Evolutionary conservation across 2,888 invertebrate species (phyloP), one percentile per base, ranked within the genome.

Genomic region (Adineta ricciae): DNA sequence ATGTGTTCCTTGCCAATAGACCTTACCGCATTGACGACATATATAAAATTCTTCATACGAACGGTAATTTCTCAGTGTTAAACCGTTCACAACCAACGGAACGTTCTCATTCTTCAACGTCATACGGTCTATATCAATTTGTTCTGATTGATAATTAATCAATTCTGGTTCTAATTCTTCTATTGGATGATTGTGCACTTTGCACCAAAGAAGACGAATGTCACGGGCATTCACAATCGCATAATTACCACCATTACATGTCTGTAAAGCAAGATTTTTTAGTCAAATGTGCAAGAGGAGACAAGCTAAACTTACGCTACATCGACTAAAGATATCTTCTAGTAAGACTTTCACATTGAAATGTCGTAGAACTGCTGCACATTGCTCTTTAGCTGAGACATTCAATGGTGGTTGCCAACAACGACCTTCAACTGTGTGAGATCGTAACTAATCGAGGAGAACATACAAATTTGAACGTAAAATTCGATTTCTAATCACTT

Each of bases 1-100:
- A 82, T 85, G 85, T 2, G 84, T 50, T 52, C 85, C 85, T 84
- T 85, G 83, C 85, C 85, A 85, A 78, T 85, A 85, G 8, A 85
- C 83, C n/a, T 64, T 83, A 7, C 85, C 85, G 56, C 85, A 85
- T 32, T 38, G 27, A 78, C 46, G 32, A 36, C 85, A 85, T 52
- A 84, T 64, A 85, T 64, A 85, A 41, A 41, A 78, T 78, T 78
- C 41, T 14, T 38, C 24, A 84, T 84, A 85, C 24, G 84, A 46
- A 52, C 56, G 78, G 50, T 83, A 56, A 52, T 83, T 82, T 78
- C 46, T 85, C 2, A 84, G 46, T 72, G 85, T 85, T 32, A 78
- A 83, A n/a, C 78, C 85, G 16, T 72, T 50, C 27, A 85, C 41
- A 11, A 83, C 73, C 32, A 32, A 41, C 24, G 84, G 52, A 24